A percentile compares a stretch with the other conserved stretches of the same genome.
Evolutionary conservation across 1,140 invertebrate species (phyloP).

Genomic region (Neodiprion lecontei): DNA sequence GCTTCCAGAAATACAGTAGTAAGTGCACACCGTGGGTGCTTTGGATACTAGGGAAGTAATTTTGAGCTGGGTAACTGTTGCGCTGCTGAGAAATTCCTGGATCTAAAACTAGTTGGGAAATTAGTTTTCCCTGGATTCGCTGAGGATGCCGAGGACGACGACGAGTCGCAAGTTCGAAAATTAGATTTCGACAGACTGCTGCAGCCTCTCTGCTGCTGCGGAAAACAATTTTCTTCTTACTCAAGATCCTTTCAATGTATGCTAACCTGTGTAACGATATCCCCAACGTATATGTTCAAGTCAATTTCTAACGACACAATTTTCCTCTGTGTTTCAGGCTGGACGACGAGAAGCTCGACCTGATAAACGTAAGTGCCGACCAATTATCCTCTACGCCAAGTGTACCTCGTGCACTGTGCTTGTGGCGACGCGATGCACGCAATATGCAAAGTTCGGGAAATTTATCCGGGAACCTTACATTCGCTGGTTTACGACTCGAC

Average conservation of each 20-base stretch:
- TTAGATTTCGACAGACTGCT: slow-evolving; percentile 1
- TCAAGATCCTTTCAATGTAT: too few relatives aligned
- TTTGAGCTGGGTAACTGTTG: neutral
- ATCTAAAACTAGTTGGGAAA: slow-evolving; percentile 45
- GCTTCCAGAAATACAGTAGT: too few relatives aligned
- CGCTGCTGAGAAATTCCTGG: slow-evolving; percentile 35
- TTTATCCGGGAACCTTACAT: too few relatives aligned
- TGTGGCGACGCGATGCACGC: neutral
- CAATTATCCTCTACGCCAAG: neutral
- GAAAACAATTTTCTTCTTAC: slow-evolving; percentile 25
- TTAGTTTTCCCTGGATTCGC: slow-evolving; percentile 38
- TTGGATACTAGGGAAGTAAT: neutral
- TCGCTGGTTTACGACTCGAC: too few relatives aligned
- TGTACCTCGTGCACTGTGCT: too few relatives aligned
- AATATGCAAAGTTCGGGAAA: neutral
- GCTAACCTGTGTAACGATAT: neutral
- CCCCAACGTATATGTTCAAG: slow-evolving; percentile 17
- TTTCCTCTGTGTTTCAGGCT: slow-evolving; percentile 72
- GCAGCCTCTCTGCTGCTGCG: neutral
- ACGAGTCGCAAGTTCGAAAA: slow-evolving; percentile 17
- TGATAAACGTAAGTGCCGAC: slow-evolving; percentile 84
- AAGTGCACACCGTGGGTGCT: too few relatives aligned
- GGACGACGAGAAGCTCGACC: slow-evolving; percentile 78
- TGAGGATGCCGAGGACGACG: slow-evolving; percentile 23
- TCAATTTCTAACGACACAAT: slow-evolving; percentile 27